A percentile compares a stretch with the other conserved stretches of the same genome.
Evolutionary conservation across 2,888 invertebrate species (phyloP).

Genomic region (Synergus gifuensis): DNA sequence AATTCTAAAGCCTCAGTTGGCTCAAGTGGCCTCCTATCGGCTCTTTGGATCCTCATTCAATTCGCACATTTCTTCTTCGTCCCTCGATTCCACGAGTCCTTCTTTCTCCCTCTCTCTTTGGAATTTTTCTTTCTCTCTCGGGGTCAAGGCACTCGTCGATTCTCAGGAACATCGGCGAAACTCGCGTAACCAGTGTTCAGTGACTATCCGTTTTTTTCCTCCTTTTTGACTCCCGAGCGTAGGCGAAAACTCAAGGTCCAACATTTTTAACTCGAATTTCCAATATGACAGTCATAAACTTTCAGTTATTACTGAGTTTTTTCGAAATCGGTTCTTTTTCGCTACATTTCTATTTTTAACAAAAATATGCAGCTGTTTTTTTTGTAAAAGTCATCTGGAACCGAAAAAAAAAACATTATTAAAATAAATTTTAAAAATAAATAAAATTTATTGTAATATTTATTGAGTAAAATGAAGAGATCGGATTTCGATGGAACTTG

Average conservation of each 20-base stretch:
- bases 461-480: no score
- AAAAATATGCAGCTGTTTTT: no score
- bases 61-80: slow-evolving; percentile 54
- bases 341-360: no score
- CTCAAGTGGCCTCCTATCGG: background rate
- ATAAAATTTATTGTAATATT: no score
- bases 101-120: background rate
- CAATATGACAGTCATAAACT: background rate
- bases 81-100: slow-evolving; percentile 47
- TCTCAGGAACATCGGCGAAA: slow-evolving; percentile 25
- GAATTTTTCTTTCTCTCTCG: slow-evolving; percentile 31
- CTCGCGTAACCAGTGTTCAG: slow-evolving; percentile 29
- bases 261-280: background rate
- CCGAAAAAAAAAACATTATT: no score
- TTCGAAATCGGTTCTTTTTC: background rate
- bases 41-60: slow-evolving; percentile 10
- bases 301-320: background rate
- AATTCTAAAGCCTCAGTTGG: background rate
- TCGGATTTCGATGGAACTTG: no score
- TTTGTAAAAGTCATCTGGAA: no score
- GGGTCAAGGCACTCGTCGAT: slow-evolving; percentile 54
- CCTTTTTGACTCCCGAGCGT: background rate
- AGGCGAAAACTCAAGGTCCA: slow-evolving; percentile 11
- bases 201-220: slow-evolving; percentile 3
- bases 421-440: no score